Evolutionary conservation across 1,140 invertebrate species (phyloP).

Genomic region (Aphis gossypii): DNA sequence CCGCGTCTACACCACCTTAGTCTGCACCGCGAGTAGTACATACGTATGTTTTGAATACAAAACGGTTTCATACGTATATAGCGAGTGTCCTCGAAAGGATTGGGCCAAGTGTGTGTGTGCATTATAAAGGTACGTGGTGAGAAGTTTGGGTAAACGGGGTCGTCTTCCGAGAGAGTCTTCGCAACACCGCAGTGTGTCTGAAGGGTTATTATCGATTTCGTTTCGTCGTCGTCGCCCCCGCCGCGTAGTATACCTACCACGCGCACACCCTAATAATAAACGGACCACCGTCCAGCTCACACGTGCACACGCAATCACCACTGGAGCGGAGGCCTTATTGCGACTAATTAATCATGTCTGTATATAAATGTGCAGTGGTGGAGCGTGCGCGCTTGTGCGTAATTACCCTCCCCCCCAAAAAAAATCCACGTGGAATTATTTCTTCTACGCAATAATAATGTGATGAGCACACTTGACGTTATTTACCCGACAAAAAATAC

Average conservation of each 20-base stretch:
- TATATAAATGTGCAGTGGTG: neutral
- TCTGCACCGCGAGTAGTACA: neutral
- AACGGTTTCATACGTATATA: neutral
- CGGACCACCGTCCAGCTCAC: neutral
- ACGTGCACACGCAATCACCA: neutral
- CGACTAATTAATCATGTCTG: neutral
- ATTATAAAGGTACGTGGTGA: neutral
- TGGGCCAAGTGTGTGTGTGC: neutral
- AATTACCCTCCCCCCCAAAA: neutral
- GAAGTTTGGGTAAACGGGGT: neutral
- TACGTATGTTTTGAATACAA: slow-evolving; percentile 1
- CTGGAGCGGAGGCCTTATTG: neutral
- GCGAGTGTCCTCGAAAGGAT: neutral
- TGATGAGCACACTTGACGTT: neutral
- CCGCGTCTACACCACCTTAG: neutral
- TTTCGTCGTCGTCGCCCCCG: neutral
- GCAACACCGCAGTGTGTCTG: neutral
- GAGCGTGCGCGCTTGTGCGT: neutral
- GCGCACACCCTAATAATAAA: neutral
- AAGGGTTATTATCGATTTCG: slow-evolving; percentile 29
- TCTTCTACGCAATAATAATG: neutral
- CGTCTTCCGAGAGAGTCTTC: slow-evolving; percentile 2
- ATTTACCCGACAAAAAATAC: neutral
- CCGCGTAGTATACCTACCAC: neutral
- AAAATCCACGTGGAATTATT: neutral